Percentiles rank a stretch among this genome's conserved stretches.
phyloP scores from a whole-genome alignment of 2,113 vertebrate species.

The Laticauda colubrina region DNA sequence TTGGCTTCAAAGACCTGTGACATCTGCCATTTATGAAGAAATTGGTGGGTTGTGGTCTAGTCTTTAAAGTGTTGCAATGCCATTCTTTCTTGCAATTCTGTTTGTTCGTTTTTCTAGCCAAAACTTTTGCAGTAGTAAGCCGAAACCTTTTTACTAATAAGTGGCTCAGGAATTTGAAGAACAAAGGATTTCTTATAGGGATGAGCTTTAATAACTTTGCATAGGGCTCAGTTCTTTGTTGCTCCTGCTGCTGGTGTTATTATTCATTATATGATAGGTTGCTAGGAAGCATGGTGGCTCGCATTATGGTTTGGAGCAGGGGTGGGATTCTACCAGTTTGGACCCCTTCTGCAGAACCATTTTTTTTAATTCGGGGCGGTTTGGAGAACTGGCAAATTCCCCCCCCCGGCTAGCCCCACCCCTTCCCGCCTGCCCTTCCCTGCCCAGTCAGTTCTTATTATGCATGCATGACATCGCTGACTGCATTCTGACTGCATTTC shows the following conservation, averaged over 20 bases:
- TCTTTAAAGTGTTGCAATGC: slow-evolving; percentile 29
- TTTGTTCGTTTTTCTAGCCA: slow-evolving; percentile 7
- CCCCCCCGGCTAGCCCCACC: too few relatives aligned
- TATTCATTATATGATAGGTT: background rate
- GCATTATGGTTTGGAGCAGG: too few relatives aligned
- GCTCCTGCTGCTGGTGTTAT: background rate
- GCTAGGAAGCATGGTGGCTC: background rate
- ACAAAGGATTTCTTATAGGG: background rate
- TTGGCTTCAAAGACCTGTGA: slow-evolving; percentile 29
- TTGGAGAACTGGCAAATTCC: too few relatives aligned
- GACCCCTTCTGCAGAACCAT: too few relatives aligned
- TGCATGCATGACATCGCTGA: too few relatives aligned
- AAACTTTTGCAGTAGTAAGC: background rate
- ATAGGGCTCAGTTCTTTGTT: background rate
- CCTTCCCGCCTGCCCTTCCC: too few relatives aligned
- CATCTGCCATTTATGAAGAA: background rate
- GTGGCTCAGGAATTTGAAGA: background rate
- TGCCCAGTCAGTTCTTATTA: too few relatives aligned
- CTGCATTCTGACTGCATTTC: too few relatives aligned
- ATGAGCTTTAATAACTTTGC: background rate
- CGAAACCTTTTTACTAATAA: background rate
- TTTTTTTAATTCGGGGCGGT: too few relatives aligned
- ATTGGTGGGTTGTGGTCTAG: background rate
- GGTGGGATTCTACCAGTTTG: too few relatives aligned
- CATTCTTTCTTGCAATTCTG: slow-evolving; percentile 2